Percentiles rank a stretch among this genome's conserved stretches.
Conservation (phyloP, 1,140 invertebrate genomes). For the Paramacrobiotus metropolitanus region DNA sequence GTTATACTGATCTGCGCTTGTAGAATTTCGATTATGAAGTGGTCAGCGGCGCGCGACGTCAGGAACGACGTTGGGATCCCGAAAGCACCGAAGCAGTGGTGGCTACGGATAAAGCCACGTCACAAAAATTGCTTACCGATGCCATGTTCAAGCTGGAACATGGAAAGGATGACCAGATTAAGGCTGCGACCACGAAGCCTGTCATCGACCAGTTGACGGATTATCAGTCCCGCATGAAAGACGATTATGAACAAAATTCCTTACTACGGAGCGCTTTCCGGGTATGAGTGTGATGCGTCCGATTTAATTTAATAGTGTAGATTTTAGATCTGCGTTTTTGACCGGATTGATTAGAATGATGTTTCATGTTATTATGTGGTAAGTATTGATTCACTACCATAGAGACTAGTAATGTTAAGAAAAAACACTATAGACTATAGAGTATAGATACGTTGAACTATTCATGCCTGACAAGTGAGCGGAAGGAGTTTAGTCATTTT, state of each 20-base stretch:
- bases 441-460: too few species aligned
- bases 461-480: too few species aligned
- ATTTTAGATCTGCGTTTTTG: too few species aligned
- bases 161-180: slow-evolving; percentile 48
- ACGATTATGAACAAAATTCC: slow-evolving; percentile 71
- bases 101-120: slow-evolving; percentile 22
- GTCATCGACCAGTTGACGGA: slow-evolving; percentile 44
- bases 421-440: too few species aligned
- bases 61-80: slow-evolving; percentile 95
- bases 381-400: too few species aligned
- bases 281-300: too few species aligned
- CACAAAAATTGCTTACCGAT: slow-evolving; percentile 53
- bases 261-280: slow-evolving; percentile 53
- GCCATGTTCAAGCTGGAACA: slow-evolving; percentile 89
- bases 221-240: slow-evolving; percentile 55
- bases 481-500: too few species aligned
- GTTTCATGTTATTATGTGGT: too few species aligned
- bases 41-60: slow-evolving; percentile 69
- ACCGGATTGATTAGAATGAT: too few species aligned
- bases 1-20: too few species aligned
- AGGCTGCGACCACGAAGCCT: slow-evolving; percentile 41
- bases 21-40: slow-evolving; percentile 94
- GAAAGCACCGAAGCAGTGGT: slow-evolving; percentile 70
- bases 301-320: too few species aligned
- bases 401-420: too few species aligned